These are phyloP conservation scores for Callimorpha dominula DNA, from an alignment of 2,888 invertebrate genomes.

Conservation along the genomic window DNA sequence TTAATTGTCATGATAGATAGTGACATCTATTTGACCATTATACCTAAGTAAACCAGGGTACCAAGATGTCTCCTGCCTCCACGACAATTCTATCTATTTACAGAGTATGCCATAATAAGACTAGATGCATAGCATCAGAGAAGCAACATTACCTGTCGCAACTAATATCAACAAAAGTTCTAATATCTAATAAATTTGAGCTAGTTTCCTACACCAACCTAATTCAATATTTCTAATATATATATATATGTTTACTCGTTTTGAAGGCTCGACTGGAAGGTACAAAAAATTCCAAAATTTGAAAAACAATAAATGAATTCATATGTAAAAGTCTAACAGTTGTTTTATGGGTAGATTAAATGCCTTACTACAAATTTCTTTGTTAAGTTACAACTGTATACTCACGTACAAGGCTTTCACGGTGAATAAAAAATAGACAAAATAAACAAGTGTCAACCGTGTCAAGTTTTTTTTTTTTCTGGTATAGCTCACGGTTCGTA, in stretches of 20 bases:
- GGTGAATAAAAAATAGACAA: not conserved
- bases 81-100: conserved; percentile 68
- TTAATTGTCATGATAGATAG: no score
- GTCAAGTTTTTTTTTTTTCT: no score
- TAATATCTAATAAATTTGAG: not conserved
- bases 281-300: not conserved
- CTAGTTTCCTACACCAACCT: not conserved
- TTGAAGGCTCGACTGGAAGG: conserved; percentile 21
- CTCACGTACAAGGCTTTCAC: not conserved
- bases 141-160: conserved; percentile 66
- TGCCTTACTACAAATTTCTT: not conserved
- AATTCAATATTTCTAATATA: not conserved
- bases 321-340: not conserved
- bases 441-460: no score
- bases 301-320: no score
- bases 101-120: not conserved
- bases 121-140: not conserved
- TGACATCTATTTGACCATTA: no score
- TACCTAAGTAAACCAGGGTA: conserved; percentile 84
- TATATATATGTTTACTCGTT: conserved; percentile 22
- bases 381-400: not conserved
- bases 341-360: not conserved
- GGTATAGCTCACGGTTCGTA: no score
- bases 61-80: conserved; percentile 85
- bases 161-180: conserved; percentile 35